phyloP scores from a whole-genome alignment of 2,797 vertebrate species.

The Acanthurus lineatus region DNA sequence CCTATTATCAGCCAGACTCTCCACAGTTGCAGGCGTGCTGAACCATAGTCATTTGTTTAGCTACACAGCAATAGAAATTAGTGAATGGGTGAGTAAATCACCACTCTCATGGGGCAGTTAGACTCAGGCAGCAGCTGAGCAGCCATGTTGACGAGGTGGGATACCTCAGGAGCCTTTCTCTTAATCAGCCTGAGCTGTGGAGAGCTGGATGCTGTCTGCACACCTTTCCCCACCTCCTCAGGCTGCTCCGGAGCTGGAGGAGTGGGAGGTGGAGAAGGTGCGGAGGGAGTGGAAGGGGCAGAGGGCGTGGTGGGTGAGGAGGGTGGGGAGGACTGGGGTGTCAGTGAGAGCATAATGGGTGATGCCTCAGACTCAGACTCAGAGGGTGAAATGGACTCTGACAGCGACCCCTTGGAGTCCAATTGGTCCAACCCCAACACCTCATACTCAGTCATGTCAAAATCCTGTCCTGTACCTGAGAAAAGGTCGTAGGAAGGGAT shows the following conservation, averaged over 20 bases:
- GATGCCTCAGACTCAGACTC: slow-evolving; percentile 59
- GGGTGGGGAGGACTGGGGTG: slow-evolving; percentile 54
- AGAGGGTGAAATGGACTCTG: slow-evolving; percentile 53
- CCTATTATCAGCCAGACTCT: slow-evolving; percentile 36
- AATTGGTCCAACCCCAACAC: slow-evolving; percentile 80
- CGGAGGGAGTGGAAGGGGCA: slow-evolving; percentile 53
- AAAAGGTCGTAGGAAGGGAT: slow-evolving; percentile 46
- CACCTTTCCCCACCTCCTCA: slow-evolving; percentile 71
- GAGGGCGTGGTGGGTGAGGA: slow-evolving; percentile 62
- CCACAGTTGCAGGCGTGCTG: slow-evolving; percentile 38
- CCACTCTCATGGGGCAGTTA: slow-evolving; percentile 73
- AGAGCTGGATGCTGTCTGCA: slow-evolving; percentile 59
- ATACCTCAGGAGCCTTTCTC: slow-evolving; percentile 89
- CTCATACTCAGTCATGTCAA: slow-evolving; percentile 87
- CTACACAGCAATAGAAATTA: slow-evolving; percentile 68
- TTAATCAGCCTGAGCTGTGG: slow-evolving; percentile 83
- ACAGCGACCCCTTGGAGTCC: slow-evolving; percentile 68
- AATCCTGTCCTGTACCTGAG: slow-evolving; percentile 80
- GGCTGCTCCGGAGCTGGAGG: slow-evolving; percentile 64
- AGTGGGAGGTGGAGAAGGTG: slow-evolving; percentile 63
- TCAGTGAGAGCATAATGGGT: slow-evolving; percentile 49
- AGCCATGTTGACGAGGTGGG: slow-evolving; percentile 61
- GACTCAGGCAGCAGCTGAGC: slow-evolving; percentile 76
- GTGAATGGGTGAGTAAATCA: slow-evolving; percentile 77
- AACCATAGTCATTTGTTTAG: slow-evolving; percentile 61